phyloP scores from a whole-genome alignment of 2,888 invertebrate species.

The Carterocephalus palaemon region DNA sequence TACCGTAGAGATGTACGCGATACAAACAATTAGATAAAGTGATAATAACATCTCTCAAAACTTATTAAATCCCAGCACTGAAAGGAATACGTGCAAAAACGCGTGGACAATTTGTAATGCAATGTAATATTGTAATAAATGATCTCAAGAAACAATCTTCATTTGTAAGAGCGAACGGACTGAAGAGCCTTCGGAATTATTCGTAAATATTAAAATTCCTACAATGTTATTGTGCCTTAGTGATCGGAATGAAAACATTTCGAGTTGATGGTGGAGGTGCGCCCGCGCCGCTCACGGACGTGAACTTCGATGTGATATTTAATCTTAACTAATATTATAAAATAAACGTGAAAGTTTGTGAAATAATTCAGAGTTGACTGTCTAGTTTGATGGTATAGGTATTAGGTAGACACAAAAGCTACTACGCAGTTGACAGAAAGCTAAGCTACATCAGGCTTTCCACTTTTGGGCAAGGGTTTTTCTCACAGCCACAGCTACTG shows the following conservation, averaged over 20 bases:
- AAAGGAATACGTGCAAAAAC: too few relatives aligned
- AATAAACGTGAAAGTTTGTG: constrained; percentile 16
- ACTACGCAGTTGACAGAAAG: too few relatives aligned
- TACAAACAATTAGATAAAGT: too few relatives aligned
- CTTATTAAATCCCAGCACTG: too few relatives aligned
- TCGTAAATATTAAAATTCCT: constrained; percentile 9
- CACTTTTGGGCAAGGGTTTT: not conserved
- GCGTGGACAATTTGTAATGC: too few relatives aligned
- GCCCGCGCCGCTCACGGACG: constrained; percentile 51
- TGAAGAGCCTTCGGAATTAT: constrained; percentile 17
- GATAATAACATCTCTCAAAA: too few relatives aligned
- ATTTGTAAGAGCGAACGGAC: constrained; percentile 3
- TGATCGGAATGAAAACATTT: constrained; percentile 8
- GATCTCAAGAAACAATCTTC: constrained; percentile 1
- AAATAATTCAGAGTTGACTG: too few relatives aligned
- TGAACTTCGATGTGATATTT: constrained; percentile 40
- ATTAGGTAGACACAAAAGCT: too few relatives aligned
- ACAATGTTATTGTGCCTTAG: not conserved
- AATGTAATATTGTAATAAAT: too few relatives aligned
- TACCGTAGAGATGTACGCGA: too few relatives aligned
- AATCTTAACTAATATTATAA: constrained; percentile 2
- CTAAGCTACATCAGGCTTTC: too few relatives aligned
- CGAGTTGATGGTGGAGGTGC: constrained; percentile 35
- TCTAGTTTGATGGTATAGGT: too few relatives aligned
- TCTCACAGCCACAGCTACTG: constrained; percentile 1